These are phyloP conservation scores for Enchytraeus crypticus DNA, from an alignment of 2,888 invertebrate genomes.

Conservation along the genomic window DNA sequence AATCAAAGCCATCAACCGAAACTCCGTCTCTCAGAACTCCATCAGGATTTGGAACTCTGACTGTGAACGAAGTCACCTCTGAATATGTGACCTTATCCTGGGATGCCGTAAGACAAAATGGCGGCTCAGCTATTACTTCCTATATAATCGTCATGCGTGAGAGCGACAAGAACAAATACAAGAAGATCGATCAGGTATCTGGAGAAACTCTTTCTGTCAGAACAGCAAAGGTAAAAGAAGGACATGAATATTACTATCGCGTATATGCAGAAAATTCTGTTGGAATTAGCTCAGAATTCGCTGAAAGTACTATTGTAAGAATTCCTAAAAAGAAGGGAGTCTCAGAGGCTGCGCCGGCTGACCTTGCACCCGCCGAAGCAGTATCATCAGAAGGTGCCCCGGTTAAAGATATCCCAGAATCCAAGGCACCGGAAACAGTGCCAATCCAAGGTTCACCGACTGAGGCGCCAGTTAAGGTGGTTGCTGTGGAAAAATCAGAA, in stretches of 20 bases:
- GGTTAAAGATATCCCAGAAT: too few relatives aligned
- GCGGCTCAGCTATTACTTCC: background rate
- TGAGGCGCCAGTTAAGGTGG: too few relatives aligned
- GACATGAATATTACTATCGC: conserved; percentile 20
- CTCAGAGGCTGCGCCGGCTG: too few relatives aligned
- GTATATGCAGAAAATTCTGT: conserved; percentile 26
- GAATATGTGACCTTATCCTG: conserved; percentile 11
- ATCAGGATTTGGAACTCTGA: background rate
- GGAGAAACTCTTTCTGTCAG: conserved; percentile 1
- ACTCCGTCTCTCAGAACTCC: conserved; percentile 2
- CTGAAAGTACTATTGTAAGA: conserved; percentile 18
- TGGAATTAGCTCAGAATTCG: conserved; percentile 19
- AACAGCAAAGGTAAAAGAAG: conserved; percentile 19
- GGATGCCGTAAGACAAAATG: conserved; percentile 9
- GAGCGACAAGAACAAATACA: conserved; percentile 21
- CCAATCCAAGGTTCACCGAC: too few relatives aligned
- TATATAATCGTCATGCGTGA: conserved; percentile 22
- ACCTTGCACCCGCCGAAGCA: too few relatives aligned
- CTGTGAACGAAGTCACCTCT: conserved; percentile 2
- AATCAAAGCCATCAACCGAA: background rate
- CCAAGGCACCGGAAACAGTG: too few relatives aligned
- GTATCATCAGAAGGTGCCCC: too few relatives aligned
- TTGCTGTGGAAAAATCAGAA: too few relatives aligned
- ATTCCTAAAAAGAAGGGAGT: conserved; percentile 14
- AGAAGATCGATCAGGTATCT: conserved; percentile 19